phyloP scores from a whole-genome alignment of 2,888 invertebrate genomes.

The Megamerina dolium region DNA sequence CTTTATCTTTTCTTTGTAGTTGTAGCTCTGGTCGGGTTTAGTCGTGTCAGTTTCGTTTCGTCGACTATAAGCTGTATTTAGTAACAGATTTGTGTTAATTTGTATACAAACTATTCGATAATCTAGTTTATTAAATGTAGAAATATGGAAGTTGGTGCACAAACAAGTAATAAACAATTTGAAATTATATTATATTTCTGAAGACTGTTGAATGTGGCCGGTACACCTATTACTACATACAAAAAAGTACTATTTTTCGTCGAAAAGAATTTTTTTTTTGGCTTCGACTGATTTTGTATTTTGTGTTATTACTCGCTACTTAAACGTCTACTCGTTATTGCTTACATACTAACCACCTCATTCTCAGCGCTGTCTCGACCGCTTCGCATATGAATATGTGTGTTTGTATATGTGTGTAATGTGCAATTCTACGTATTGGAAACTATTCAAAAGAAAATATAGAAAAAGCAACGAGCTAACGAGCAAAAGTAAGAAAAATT shows the following conservation, averaged over 20 bases:
- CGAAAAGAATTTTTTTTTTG: no score
- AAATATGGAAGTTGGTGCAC: no score
- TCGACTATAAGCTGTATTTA: no score
- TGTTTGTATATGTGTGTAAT: slow-evolving; percentile 15
- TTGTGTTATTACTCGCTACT: slow-evolving; percentile 11
- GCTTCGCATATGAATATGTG: slow-evolving; percentile 10
- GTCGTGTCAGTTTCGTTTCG: slow-evolving; percentile 21
- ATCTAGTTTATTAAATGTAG: no score
- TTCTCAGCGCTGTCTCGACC: slow-evolving; percentile 6
- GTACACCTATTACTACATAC: no score
- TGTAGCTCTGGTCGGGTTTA: slow-evolving; percentile 16
- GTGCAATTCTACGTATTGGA: slow-evolving; percentile 42
- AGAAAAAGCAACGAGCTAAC: slow-evolving; percentile 20
- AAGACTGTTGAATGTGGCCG: no score
- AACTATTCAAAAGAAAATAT: slow-evolving; percentile 23
- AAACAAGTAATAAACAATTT: no score
- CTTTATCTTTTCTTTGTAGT: slow-evolving; percentile 31
- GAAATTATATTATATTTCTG: no score
- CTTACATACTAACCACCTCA: slow-evolving; percentile 10
- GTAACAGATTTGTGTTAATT: no score
- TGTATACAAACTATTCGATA: no score
- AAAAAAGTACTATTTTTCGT: no score
- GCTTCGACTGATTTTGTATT: no score
- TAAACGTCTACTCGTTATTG: slow-evolving; percentile 15
- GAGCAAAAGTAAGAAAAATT: slow-evolving; percentile 31